Conservation (phyloP, 2,797 vertebrate species). For the Thamnophis elegans region DNA sequence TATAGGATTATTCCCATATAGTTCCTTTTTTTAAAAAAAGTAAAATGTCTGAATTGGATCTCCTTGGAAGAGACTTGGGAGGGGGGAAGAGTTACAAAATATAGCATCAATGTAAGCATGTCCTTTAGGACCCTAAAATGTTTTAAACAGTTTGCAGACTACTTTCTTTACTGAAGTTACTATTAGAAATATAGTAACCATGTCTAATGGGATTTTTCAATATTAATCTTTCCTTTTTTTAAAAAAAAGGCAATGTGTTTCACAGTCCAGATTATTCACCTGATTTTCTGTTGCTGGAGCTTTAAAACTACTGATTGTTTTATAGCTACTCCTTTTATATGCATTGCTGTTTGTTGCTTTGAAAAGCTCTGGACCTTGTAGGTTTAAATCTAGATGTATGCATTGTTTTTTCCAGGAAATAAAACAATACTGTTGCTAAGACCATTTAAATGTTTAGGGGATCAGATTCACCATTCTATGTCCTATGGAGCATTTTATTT, state of each 20-base stretch:
- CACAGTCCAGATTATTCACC: background rate
- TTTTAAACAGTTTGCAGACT: background rate
- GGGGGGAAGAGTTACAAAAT: background rate
- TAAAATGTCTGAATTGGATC: background rate
- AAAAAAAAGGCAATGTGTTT: background rate
- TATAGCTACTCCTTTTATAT: background rate
- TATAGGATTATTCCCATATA: background rate
- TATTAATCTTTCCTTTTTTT: background rate
- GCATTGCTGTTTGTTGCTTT: background rate
- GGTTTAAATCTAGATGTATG: background rate
- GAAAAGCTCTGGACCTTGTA: background rate
- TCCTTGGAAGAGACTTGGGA: background rate
- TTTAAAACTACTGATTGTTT: constrained; percentile 5
- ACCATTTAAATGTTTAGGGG: background rate
- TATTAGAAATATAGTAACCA: background rate
- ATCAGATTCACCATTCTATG: background rate
- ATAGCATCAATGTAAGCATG: background rate
- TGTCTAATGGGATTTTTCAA: background rate
- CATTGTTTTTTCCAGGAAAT: background rate
- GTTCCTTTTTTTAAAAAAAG: background rate
- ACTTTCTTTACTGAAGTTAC: background rate
- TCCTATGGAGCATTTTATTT: background rate
- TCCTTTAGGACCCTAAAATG: background rate
- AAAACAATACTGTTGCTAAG: background rate
- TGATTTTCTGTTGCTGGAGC: background rate